Percentiles rank a stretch among this genome's conserved stretches.
Evolutionary conservation across 2,888 invertebrate species (phyloP).

Genomic region (Chirona hameri): DNA sequence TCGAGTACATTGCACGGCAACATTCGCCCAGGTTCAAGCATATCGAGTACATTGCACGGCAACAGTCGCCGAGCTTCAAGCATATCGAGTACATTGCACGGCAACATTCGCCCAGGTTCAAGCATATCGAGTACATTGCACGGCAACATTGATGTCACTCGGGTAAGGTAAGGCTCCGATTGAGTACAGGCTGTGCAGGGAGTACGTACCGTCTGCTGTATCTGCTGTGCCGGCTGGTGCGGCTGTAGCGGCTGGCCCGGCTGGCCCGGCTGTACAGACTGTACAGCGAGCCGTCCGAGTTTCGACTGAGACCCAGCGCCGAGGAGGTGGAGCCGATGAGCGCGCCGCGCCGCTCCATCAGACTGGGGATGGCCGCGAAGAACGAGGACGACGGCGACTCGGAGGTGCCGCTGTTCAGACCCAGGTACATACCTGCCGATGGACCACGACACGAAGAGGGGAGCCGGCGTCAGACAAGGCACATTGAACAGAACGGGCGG

Average conservation of each 20-base stretch:
- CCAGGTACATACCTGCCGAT: conserved; percentile 51
- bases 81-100: too few relatives aligned
- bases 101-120: too few relatives aligned
- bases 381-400: conserved; percentile 86
- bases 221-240: conserved; percentile 1
- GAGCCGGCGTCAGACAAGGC: too few relatives aligned
- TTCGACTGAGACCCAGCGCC: conserved; percentile 48
- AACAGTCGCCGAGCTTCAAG: too few relatives aligned
- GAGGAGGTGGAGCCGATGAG: conserved; percentile 56
- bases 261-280: conserved; percentile 7
- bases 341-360: conserved; percentile 79
- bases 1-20: too few relatives aligned
- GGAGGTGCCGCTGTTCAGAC: conserved; percentile 62
- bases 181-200: not conserved
- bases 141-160: too few relatives aligned
- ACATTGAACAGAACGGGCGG: too few relatives aligned
- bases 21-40: too few relatives aligned
- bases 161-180: too few relatives aligned
- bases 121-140: too few relatives aligned
- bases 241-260: not conserved
- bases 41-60: too few relatives aligned
- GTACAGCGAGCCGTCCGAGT: conserved; percentile 48
- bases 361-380: conserved; percentile 83
- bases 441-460: too few relatives aligned
- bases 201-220: conserved; percentile 3